Evolutionary conservation across 2,113 vertebrate species (phyloP), one percentile per base, ranked within the genome.

Genomic region (crab-eating macaque (Macaca fascicularis)): DNA sequence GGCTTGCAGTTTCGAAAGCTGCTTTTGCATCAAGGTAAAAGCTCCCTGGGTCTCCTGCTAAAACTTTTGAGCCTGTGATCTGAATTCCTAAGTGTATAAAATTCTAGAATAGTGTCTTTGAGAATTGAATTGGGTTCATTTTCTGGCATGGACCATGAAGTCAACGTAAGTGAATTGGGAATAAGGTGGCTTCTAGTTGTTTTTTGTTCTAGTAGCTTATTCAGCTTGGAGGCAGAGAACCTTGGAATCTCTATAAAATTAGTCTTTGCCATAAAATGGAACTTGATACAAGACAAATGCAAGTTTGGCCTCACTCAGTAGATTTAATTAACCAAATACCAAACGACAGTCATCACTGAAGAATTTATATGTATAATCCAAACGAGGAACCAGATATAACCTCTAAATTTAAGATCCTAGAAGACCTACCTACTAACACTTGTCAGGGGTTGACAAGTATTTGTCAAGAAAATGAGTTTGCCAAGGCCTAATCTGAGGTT

Each of bases 81-180:
- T 76, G 64, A 92, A 79, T 67, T 89, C 11, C 43, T 94, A 22
- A 57, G 23, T 79, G 43, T 86, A 5, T 30, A 78, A 67, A 90
- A 25, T 35, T 72, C 11, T 38, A 32, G 89, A 75, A 40, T 59
- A 79, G 48, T 40, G 43, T 93, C 67, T 97, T 94, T 93, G 75
- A 82, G 70, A 93, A 79, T 7, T 93, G 72, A 96, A 76, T 85
- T 91, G 13, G 61, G 20, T 72, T 93, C 40, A 90, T n/a, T 92
- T 96, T 40, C 82, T 84, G 45, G 8, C 20, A 0, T 93, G 76
- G 38, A 23, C 95, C 64, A 13, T 76, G 57, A 93, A 89, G 55
- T 80, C 61, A 57, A 12, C 1, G 3, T 96, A 89, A 93, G 48
- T 57, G 67, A 95, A 61, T 88, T 48, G 2, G 45, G n/a, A 85